phyloP scores from a whole-genome alignment of 1,140 invertebrate genomes.

The Drosophila pseudoananassae region DNA sequence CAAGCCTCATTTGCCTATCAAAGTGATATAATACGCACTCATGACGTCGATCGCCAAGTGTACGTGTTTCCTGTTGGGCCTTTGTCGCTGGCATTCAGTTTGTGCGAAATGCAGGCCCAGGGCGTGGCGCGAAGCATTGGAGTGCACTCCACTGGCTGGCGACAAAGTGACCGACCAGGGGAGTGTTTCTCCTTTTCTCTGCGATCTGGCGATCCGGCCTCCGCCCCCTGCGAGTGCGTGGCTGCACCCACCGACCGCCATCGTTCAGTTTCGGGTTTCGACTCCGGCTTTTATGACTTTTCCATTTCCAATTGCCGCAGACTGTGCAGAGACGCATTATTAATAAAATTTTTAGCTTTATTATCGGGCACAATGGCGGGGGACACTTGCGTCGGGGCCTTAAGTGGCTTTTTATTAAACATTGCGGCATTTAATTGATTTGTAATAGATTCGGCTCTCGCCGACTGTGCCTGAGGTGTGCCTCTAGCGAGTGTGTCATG shows the following conservation, averaged over 20 bases:
- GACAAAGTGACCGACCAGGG: conserved; percentile 51
- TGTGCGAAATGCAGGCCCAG: conserved; percentile 47
- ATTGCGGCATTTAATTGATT: conserved; percentile 79
- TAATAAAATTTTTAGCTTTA: conserved; percentile 54
- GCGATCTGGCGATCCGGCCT: conserved; percentile 9
- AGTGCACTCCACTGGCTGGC: conserved; percentile 56
- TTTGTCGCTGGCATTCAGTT: conserved; percentile 23
- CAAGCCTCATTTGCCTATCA: conserved; percentile 81
- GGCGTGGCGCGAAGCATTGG: conserved; percentile 55
- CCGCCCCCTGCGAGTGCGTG: conserved; percentile 37
- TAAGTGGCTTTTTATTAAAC: conserved; percentile 76
- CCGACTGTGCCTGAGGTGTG: conserved; percentile 57
- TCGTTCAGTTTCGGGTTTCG: conserved; percentile 20
- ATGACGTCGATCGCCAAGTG: conserved; percentile 63
- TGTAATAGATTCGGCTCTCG: conserved; percentile 69
- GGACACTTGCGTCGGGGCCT: conserved; percentile 49
- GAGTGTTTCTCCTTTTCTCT: conserved; percentile 36
- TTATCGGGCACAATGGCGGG: conserved; percentile 59
- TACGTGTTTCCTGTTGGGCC: conserved; percentile 74
- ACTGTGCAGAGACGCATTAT: conserved; percentile 60
- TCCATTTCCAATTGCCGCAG: conserved; percentile 46
- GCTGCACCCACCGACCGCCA: conserved; percentile 59
- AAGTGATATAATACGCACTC: conserved; percentile 76
- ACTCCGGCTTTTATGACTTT: conserved; percentile 60
- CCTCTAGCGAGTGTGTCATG: conserved; percentile 56